A percentile compares a stretch with the other conserved stretches of the same genome.
These are phyloP conservation scores for Equus przewalskii DNA, from an alignment of 2,113 vertebrate genomes.

Conservation along the genomic window DNA sequence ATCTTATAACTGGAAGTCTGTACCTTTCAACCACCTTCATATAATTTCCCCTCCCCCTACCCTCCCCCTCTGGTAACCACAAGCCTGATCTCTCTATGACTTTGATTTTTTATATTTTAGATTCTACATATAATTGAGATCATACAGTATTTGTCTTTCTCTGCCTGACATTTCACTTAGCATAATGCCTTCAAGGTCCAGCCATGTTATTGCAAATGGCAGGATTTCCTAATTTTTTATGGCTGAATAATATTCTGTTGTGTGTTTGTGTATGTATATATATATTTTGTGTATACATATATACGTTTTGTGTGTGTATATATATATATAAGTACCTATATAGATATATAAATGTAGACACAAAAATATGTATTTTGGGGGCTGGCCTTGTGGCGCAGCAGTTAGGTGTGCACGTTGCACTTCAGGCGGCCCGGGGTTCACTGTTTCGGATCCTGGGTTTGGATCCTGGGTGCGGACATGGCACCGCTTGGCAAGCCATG, in stretches of 20 bases:
- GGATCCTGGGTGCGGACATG: no score
- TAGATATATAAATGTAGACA: no score
- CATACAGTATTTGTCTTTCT: not conserved
- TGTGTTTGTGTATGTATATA: no score
- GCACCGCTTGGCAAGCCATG: no score
- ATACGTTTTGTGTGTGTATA: no score
- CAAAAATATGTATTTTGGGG: no score
- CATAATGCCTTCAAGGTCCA: not conserved
- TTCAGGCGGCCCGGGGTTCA: no score
- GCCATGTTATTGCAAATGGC: not conserved
- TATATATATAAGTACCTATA: no score
- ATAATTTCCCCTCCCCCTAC: not conserved
- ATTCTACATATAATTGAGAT: not conserved
- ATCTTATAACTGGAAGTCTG: not conserved
- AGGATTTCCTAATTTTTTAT: not conserved
- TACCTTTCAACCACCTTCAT: not conserved
- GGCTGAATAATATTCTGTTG: not conserved
- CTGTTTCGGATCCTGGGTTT: no score
- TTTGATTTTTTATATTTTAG: not conserved
- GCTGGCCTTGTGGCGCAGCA: no score
- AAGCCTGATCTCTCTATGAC: not conserved
- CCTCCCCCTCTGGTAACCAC: not conserved
- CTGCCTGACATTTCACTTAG: not conserved
- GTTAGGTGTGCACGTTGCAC: no score
- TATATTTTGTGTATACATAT: no score